Evolutionary conservation across 2,113 vertebrate species (phyloP).

Genomic region (Mus musculus): DNA sequence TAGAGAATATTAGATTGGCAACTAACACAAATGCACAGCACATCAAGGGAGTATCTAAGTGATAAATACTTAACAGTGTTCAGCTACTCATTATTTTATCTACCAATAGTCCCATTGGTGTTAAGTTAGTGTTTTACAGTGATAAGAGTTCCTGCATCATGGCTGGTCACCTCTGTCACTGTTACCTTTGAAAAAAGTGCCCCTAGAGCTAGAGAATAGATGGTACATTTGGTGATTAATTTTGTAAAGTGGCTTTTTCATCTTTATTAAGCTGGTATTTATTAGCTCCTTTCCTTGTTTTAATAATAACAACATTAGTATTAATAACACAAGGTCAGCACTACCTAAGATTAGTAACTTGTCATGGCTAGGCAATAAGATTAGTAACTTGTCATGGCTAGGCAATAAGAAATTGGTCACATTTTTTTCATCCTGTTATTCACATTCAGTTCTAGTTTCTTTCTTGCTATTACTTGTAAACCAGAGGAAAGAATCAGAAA

Average conservation of each 20-base stretch:
- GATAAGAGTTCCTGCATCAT: slow-evolving; percentile 36
- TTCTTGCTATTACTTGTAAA: slow-evolving; percentile 49
- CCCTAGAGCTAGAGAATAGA: neutral
- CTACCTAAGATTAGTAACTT: neutral
- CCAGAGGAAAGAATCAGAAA: slow-evolving; percentile 25
- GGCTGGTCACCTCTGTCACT: neutral
- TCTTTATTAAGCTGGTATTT: slow-evolving; percentile 16
- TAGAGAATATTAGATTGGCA: slow-evolving; percentile 24
- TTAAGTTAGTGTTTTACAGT: slow-evolving; percentile 43
- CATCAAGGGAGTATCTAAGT: slow-evolving; percentile 14
- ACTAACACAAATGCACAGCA: neutral
- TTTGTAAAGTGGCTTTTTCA: slow-evolving; percentile 26
- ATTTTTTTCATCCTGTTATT: neutral
- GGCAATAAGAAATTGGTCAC: neutral
- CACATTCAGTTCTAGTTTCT: neutral
- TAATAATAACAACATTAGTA: neutral
- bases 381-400: neutral
- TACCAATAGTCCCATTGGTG: slow-evolving; percentile 53
- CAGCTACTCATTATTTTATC: slow-evolving; percentile 29
- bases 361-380: neutral
- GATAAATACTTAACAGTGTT: neutral
- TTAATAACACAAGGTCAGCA: neutral
- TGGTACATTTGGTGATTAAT: neutral
- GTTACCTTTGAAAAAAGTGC: slow-evolving; percentile 36
- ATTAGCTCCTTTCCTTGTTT: slow-evolving; percentile 27